Percentiles rank a stretch among this genome's conserved stretches.
Conservation (phyloP, 2,113 vertebrate species). For the Microtus pennsylvanicus region DNA sequence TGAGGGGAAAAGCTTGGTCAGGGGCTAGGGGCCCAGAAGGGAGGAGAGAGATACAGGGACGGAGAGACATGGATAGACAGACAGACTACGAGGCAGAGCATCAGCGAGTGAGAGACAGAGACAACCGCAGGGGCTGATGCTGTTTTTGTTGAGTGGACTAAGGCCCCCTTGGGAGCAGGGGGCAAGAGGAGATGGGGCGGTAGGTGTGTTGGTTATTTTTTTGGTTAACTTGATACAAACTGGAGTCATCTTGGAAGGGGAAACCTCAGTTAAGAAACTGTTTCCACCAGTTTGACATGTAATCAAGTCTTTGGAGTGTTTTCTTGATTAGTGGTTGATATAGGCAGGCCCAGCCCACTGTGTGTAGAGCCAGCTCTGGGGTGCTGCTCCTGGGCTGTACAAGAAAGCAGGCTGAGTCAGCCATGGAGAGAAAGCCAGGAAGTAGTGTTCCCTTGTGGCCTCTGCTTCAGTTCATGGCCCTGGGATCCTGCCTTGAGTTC, state of each 20-base stretch:
- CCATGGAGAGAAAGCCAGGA: neutral
- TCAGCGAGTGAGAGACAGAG: neutral
- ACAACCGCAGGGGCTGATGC: neutral
- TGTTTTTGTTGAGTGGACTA: accelerated
- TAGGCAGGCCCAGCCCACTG: neutral
- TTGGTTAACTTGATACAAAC: neutral
- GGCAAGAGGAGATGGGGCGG: neutral
- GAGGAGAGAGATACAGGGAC: neutral
- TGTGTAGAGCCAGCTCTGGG: neutral
- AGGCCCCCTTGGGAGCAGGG: neutral
- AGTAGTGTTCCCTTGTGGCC: neutral
- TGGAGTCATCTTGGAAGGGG: neutral
- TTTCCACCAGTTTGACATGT: neutral
- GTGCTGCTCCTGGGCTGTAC: neutral
- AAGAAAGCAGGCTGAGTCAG: neutral
- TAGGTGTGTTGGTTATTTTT: neutral
- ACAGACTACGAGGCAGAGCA: neutral
- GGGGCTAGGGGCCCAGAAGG: neutral
- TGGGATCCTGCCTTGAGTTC: neutral
- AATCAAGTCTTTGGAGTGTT: neutral
- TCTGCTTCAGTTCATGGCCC: neutral
- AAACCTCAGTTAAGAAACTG: neutral
- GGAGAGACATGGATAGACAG: neutral
- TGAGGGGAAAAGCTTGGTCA: neutral
- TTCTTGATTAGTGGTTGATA: neutral